Conservation (phyloP, 2,888 invertebrate genomes). For the Micropterix aruncella region DNA sequence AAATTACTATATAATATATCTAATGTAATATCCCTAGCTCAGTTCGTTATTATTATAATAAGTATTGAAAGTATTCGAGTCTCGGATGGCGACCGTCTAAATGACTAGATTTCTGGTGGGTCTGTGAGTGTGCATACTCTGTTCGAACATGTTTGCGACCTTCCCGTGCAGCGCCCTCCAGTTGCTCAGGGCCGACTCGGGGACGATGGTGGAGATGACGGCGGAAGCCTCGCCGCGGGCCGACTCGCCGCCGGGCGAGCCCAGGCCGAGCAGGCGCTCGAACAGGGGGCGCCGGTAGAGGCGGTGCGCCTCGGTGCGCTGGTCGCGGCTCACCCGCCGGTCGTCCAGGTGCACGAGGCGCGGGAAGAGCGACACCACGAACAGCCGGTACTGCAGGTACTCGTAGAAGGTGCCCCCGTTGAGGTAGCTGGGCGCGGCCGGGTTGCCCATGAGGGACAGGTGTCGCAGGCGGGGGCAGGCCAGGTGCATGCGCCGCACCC, state of each 20-base stretch:
- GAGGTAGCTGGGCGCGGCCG: slow-evolving; percentile 62
- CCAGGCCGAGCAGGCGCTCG: slow-evolving; percentile 28
- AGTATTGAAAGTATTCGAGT: too few species aligned
- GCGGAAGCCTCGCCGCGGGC: not conserved
- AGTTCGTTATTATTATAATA: too few species aligned
- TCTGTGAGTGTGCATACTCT: not conserved
- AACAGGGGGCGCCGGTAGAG: slow-evolving; percentile 46
- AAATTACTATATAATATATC: too few species aligned
- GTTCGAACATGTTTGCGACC: slow-evolving; percentile 7
- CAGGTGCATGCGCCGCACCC: slow-evolving; percentile 52
- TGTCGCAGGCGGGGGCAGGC: slow-evolving; percentile 61
- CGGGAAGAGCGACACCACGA: slow-evolving; percentile 59
- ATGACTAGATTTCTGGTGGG: slow-evolving; percentile 5
- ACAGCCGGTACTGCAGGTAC: slow-evolving; percentile 62
- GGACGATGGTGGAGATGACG: slow-evolving; percentile 9
- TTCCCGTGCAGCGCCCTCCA: slow-evolving; percentile 8
- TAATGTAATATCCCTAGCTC: too few species aligned
- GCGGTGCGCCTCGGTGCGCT: slow-evolving; percentile 44
- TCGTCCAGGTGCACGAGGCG: slow-evolving; percentile 58
- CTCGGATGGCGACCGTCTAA: too few species aligned
- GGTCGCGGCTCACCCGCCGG: slow-evolving; percentile 48
- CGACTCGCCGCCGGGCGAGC: slow-evolving; percentile 16
- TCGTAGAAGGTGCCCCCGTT: slow-evolving; percentile 65
- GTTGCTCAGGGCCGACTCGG: slow-evolving; percentile 17
- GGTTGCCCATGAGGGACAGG: slow-evolving; percentile 76